Conservation (phyloP, 2,113 vertebrate genomes). For the Alosa alosa region DNA sequence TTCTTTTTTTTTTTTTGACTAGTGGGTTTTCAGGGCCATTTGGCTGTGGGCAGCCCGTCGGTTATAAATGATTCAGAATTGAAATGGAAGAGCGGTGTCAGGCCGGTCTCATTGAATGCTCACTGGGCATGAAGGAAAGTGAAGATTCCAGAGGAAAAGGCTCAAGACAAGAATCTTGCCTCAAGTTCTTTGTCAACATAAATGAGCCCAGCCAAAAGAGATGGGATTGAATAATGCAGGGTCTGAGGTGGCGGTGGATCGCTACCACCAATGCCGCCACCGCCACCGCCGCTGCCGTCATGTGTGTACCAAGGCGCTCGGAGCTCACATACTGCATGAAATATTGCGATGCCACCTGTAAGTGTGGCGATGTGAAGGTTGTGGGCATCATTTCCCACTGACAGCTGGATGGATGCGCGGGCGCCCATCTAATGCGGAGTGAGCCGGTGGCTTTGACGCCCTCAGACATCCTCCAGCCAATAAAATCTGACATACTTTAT, state of each 20-base stretch:
- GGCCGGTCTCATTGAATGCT: slow-evolving; percentile 29
- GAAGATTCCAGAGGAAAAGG: slow-evolving; percentile 35
- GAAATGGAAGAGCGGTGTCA: slow-evolving; percentile 59
- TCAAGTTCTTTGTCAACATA: slow-evolving; percentile 66
- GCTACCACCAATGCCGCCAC: background rate
- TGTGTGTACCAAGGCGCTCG: slow-evolving; percentile 44
- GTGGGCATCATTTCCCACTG: slow-evolving; percentile 46
- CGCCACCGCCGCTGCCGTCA: slow-evolving; percentile 25
- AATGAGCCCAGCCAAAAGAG: slow-evolving; percentile 59
- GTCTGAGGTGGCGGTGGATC: background rate
- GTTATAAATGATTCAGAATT: slow-evolving; percentile 57
- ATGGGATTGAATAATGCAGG: slow-evolving; percentile 65
- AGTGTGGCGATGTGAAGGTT: slow-evolving; percentile 36
- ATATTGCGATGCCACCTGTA: slow-evolving; percentile 56
- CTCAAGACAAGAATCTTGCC: slow-evolving; percentile 47
- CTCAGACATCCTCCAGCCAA: background rate
- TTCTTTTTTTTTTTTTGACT: background rate
- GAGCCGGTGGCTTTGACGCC: slow-evolving; percentile 44
- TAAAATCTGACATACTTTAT: slow-evolving; percentile 17
- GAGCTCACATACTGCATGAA: slow-evolving; percentile 54
- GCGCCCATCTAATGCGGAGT: slow-evolving; percentile 20
- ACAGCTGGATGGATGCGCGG: slow-evolving; percentile 34
- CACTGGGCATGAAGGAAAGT: slow-evolving; percentile 50
- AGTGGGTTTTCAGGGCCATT: slow-evolving; percentile 35
- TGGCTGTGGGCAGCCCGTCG: slow-evolving; percentile 45